Evolutionary conservation across 2,888 invertebrate species (phyloP).

Genomic region (Pseudococcus jackbeardsleyi): DNA sequence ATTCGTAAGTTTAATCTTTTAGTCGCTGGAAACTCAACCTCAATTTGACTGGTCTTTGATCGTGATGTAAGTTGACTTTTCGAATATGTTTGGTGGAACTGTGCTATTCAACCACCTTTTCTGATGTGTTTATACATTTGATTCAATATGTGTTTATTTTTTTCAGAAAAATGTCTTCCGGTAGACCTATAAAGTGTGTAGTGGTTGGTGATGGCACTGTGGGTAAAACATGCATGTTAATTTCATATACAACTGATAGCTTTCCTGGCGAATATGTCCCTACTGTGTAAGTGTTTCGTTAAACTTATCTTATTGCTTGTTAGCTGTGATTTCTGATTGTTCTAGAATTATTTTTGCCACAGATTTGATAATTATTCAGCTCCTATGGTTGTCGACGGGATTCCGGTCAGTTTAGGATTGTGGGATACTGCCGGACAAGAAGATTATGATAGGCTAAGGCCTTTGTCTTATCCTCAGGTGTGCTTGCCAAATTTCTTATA

Average conservation of each 20-base stretch:
- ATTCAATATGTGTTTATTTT: neutral
- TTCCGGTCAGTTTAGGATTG: conserved; percentile 94
- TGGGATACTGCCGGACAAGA: conserved; percentile 99
- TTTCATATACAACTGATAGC: conserved; percentile 92
- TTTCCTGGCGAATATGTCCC: conserved; percentile 96
- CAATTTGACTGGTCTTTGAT: neutral
- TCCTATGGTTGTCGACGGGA: conserved; percentile 98
- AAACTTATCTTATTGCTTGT: neutral
- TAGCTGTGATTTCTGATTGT: neutral
- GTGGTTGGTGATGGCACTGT: conserved; percentile 94
- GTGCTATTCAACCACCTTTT: neutral
- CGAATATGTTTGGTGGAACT: neutral
- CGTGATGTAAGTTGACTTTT: neutral
- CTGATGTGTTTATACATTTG: neutral
- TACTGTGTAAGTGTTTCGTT: conserved; percentile 82
- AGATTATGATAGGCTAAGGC: conserved; percentile 95
- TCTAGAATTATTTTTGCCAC: conserved; percentile 64
- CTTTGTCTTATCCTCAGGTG: conserved; percentile 93
- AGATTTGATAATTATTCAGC: conserved; percentile 99
- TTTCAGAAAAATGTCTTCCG: conserved; percentile 80
- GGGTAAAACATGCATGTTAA: conserved; percentile 94
- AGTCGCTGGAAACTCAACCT: neutral
- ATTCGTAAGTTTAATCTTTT: neutral
- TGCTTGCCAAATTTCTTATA: neutral
- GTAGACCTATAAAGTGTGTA: conserved; percentile 92